phyloP scores from a whole-genome alignment of 2,797 vertebrate genomes.

The Gymnothorax javanicus region DNA sequence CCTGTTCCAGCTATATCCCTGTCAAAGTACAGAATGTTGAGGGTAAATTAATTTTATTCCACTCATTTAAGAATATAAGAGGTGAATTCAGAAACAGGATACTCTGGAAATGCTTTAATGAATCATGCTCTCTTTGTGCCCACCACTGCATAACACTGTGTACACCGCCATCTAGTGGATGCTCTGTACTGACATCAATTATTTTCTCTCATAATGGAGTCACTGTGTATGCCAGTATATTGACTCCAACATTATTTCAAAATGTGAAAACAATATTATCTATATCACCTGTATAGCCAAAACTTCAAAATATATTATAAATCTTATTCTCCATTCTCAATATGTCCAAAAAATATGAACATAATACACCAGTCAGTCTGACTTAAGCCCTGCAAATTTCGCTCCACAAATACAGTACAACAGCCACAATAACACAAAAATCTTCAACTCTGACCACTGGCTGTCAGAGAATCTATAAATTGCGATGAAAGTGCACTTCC shows the following conservation, averaged over 20 bases:
- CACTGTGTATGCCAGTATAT: neutral
- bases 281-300: too few species aligned
- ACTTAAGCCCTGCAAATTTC: neutral
- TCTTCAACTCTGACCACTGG: neutral
- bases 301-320: too few species aligned
- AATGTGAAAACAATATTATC: neutral
- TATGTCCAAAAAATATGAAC: neutral
- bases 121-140: constrained; percentile 64
- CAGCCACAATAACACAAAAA: neutral
- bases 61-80: constrained; percentile 39
- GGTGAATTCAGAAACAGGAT: constrained; percentile 29
- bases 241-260: neutral
- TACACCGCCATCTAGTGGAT: constrained; percentile 64
- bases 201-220: neutral
- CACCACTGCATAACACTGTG: constrained; percentile 38
- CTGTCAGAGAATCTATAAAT: neutral
- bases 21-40: neutral
- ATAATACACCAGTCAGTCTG: neutral
- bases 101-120: constrained; percentile 15
- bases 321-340: neutral
- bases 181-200: constrained; percentile 43
- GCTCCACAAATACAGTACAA: neutral
- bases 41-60: constrained; percentile 16
- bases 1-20: constrained; percentile 21
- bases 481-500: neutral